Evolutionary conservation across 92 coral and sea anemone species (phyloP), one percentile per base, ranked within the genome.

Genomic region (Desmophyllum pertusum): DNA sequence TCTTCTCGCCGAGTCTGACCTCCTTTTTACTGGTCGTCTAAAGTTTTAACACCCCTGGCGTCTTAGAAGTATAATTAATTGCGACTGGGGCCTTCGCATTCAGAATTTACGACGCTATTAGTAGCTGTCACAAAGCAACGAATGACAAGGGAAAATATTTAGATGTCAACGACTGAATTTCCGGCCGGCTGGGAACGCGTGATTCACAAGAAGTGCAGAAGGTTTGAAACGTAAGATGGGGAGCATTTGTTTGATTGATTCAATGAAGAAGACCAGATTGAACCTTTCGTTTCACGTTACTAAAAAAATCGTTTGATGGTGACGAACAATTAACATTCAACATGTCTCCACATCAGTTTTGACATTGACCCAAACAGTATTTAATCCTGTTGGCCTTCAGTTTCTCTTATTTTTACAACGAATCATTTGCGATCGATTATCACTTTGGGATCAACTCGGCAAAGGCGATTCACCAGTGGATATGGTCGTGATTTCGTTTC

Each of bases 151-250:
- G 36, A 57, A 82, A 62, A 19, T 29, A 45, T 80, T 55, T 61
- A 51, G 52, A 71, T 72, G 79, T 39, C 86, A 72, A 39, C 61
- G n/a, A n/a, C n/a, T n/a, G n/a, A 29, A 59, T 82, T 80, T 82
- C 86, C 86, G 86, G 86, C 50, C n/a, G n/a, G n/a, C n/a, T n/a
- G n/a, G 39, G 25, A 41, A 42, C 79, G 52, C 65, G 64, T 53
- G 79, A n/a, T 23, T 45, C 35, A 35, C 31, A 59, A 55, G 59
- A 36, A 53, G 59, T 31, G 70, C 70, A 70, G 55, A 78, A 65
- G 45, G 67, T 36, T 80, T 67, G 65, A 50, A 68, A 80, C 38
- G 76, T 68, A 46, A 45, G 46, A 31, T 10, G 57, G 61, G 25
- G 27, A 25, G 5, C 42, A 39, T 59, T 63, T 72, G 36, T 52